phyloP scores from a whole-genome alignment of 2,797 vertebrate species.

The Potorous gilbertii region DNA sequence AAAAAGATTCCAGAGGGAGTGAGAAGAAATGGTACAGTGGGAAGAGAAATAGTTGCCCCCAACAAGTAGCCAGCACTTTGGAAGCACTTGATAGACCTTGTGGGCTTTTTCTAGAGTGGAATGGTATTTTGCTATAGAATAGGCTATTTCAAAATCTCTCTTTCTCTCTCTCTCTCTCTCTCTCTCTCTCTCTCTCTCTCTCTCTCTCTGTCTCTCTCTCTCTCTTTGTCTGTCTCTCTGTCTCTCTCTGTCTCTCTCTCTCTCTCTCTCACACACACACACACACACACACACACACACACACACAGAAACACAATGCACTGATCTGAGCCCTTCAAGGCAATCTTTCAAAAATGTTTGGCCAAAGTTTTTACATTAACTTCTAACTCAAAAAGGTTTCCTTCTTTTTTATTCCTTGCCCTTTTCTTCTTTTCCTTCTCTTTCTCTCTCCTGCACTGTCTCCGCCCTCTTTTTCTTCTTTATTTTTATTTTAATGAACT shows the following conservation, averaged over 20 bases:
- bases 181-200: not conserved
- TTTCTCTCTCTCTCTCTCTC: not conserved
- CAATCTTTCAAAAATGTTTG: not conserved
- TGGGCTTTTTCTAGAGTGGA: not conserved
- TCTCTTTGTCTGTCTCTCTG: no score
- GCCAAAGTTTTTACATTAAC: conserved; percentile 17
- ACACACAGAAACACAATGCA: not conserved
- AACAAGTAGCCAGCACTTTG: not conserved
- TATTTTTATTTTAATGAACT: not conserved
- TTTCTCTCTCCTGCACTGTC: not conserved
- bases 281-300: no score
- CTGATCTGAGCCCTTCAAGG: not conserved
- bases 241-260: no score
- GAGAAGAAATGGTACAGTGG: not conserved
- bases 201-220: not conserved
- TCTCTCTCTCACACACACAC: no score
- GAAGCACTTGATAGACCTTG: not conserved
- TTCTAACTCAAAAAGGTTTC: not conserved
- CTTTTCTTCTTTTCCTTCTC: not conserved
- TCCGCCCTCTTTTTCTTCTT: not conserved
- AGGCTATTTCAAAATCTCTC: conserved; percentile 3
- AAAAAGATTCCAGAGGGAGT: not conserved
- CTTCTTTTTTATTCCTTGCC: not conserved
- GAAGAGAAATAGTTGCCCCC: not conserved
- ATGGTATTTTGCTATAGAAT: not conserved